Percentiles rank a stretch among this genome's conserved stretches.
phyloP scores from a whole-genome alignment of 2,888 invertebrate genomes.

The Cancer borealis region DNA sequence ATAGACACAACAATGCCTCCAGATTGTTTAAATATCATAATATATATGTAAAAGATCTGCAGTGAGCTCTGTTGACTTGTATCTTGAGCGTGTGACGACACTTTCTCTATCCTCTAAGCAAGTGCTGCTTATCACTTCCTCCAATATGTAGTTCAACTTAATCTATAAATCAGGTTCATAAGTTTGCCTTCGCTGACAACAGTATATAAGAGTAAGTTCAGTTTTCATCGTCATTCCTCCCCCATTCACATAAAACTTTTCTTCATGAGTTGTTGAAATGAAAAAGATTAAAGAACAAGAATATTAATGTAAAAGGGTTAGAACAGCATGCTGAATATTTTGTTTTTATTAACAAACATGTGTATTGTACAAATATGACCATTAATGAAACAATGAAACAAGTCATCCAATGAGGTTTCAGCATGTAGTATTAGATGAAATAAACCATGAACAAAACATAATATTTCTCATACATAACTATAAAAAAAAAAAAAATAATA shows the following conservation, averaged over 20 bases:
- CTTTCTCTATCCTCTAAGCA: conserved; percentile 75
- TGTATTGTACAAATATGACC: conserved; percentile 56
- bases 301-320: conserved; percentile 56
- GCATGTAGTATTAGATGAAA: background rate
- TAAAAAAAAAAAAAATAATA: background rate
- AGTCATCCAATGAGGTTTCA: conserved; percentile 46
- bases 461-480: conserved; percentile 31
- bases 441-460: background rate
- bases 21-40: background rate
- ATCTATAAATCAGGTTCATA: background rate
- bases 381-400: conserved; percentile 55
- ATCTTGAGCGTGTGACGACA: conserved; percentile 69
- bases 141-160: background rate
- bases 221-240: conserved; percentile 43
- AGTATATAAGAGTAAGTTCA: background rate
- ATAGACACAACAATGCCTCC: conserved; percentile 49
- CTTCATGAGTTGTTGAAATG: background rate
- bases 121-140: conserved; percentile 58
- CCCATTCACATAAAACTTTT: conserved; percentile 32
- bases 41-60: background rate
- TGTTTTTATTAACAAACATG: conserved; percentile 68
- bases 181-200: background rate
- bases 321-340: conserved; percentile 69
- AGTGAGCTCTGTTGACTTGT: conserved; percentile 71
- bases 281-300: conserved; percentile 6